Percentiles rank a stretch among this genome's conserved stretches.
These are phyloP conservation scores for Potorous gilbertii DNA, from an alignment of 2,797 vertebrate genomes.

Conservation along the genomic window DNA sequence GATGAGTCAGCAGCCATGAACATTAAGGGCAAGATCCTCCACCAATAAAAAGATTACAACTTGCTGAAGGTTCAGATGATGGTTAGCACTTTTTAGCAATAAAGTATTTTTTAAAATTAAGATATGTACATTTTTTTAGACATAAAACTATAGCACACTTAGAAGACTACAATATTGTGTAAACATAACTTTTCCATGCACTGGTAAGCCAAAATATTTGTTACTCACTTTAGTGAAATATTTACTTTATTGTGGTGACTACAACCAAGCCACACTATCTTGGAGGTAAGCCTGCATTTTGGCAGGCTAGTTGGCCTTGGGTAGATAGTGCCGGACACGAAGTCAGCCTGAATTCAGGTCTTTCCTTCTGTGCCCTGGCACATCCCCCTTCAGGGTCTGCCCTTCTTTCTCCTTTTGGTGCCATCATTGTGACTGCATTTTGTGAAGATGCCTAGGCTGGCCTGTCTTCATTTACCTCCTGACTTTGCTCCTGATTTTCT, in stretches of 20 bases:
- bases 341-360: no score
- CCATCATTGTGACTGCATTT: no score
- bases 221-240: not conserved
- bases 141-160: not conserved
- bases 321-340: no score
- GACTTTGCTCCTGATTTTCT: no score
- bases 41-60: not conserved
- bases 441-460: no score
- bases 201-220: no score
- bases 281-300: not conserved
- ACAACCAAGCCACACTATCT: not conserved
- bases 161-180: not conserved
- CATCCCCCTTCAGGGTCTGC: no score
- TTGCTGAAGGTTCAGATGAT: not conserved
- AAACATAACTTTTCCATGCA: not conserved
- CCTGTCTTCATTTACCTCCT: no score
- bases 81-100: not conserved
- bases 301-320: not conserved
- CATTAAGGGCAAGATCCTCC: not conserved
- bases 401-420: no score
- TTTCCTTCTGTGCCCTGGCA: no score
- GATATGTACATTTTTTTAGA: not conserved
- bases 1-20: not conserved
- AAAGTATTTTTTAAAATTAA: not conserved
- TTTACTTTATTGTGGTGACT: not conserved